phyloP scores from a whole-genome alignment of 1,140 invertebrate species.

The Drosophila melanica region DNA sequence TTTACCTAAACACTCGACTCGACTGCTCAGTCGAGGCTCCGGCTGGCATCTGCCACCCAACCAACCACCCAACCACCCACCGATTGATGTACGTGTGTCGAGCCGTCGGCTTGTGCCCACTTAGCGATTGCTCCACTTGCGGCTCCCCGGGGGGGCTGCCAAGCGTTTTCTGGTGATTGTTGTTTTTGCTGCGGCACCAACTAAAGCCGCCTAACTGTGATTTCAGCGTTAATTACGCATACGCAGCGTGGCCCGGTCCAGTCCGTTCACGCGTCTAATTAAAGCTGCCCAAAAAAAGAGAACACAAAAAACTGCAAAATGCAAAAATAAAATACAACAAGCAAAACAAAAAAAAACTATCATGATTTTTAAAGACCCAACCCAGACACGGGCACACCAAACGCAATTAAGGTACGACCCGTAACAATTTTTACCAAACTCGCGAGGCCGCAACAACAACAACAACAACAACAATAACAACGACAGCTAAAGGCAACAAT shows the following conservation, averaged over 20 bases:
- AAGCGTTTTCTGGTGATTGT: slow-evolving; percentile 34
- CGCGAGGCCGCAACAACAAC: slow-evolving; percentile 30
- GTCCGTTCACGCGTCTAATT: slow-evolving; percentile 48
- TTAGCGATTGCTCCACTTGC: background rate
- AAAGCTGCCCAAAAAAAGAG: slow-evolving; percentile 36
- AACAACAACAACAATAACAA: slow-evolving; percentile 15
- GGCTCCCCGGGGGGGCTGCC: background rate
- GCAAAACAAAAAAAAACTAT: slow-evolving; percentile 10
- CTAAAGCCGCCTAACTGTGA: slow-evolving; percentile 48
- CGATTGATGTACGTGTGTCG: background rate
- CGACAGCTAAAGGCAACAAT: slow-evolving; percentile 25
- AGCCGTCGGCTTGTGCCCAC: background rate
- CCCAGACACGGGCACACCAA: slow-evolving; percentile 42
- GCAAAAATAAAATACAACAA: background rate
- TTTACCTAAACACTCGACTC: slow-evolving; percentile 41
- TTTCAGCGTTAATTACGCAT: slow-evolving; percentile 71
- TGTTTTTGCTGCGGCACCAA: slow-evolving; percentile 34
- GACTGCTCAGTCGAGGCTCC: slow-evolving; percentile 6
- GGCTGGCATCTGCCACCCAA: background rate
- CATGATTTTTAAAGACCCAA: slow-evolving; percentile 25
- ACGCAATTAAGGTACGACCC: slow-evolving; percentile 62
- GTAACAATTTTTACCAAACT: slow-evolving; percentile 68
- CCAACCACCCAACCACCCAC: too few species aligned
- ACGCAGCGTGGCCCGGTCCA: slow-evolving; percentile 52
- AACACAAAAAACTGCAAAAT: background rate